These are phyloP conservation scores for Athrips mouffetella DNA, from an alignment of 2,888 invertebrate species.

Conservation along the genomic window DNA sequence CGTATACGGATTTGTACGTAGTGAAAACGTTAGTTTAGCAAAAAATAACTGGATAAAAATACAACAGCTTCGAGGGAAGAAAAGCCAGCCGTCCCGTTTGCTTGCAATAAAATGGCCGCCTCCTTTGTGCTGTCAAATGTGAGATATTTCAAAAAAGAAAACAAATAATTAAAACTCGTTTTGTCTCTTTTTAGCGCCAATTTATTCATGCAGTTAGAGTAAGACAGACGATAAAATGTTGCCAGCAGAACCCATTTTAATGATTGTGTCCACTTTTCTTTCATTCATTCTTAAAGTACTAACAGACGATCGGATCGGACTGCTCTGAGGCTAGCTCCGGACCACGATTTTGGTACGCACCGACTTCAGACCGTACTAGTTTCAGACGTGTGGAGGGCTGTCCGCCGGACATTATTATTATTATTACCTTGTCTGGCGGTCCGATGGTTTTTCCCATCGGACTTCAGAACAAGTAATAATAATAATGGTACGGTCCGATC, in stretches of 20 bases:
- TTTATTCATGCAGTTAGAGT: slow-evolving; percentile 29
- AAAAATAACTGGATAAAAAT: slow-evolving; percentile 55
- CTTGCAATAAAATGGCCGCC: slow-evolving; percentile 75
- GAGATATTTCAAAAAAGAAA: slow-evolving; percentile 64
- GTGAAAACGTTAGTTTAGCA: slow-evolving; percentile 42
- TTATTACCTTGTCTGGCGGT: too few species aligned
- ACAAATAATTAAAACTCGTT: slow-evolving; percentile 68
- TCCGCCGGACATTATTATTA: too few species aligned
- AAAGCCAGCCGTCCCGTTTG: slow-evolving; percentile 50
- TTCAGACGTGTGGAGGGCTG: too few species aligned
- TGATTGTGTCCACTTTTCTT: too few species aligned
- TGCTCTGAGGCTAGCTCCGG: too few species aligned
- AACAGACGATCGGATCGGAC: too few species aligned
- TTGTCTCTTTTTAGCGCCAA: slow-evolving; percentile 49
- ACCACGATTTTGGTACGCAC: too few species aligned
- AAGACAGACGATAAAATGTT: slow-evolving; percentile 46
- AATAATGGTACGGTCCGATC: too few species aligned
- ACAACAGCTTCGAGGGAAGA: slow-evolving; percentile 46
- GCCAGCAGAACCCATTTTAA: slow-evolving; percentile 31
- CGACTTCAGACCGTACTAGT: too few species aligned
- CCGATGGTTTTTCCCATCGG: too few species aligned
- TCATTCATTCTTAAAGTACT: too few species aligned
- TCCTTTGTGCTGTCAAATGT: slow-evolving; percentile 75
- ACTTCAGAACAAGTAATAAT: too few species aligned
- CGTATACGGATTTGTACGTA: slow-evolving; percentile 74